Evolutionary conservation across 2,888 invertebrate genomes (phyloP), one percentile per base, ranked within the genome.

Genomic region (Conchocele bisecta): DNA sequence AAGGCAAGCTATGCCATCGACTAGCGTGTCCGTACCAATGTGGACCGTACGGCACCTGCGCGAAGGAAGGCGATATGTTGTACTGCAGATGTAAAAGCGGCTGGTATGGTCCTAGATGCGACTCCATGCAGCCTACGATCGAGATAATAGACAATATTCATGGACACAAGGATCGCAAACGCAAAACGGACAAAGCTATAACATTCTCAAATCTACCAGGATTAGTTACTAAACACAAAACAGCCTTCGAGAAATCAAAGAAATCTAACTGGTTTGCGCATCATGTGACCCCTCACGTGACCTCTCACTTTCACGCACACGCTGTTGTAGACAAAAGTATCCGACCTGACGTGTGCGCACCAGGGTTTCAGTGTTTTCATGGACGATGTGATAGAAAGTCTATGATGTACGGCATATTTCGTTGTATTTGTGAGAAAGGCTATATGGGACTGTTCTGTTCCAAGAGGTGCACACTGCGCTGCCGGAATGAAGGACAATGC

Each of bases 351-450:
- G 31, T 74, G 1, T 77, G 77, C 58, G 77, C 74, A 4, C 77
- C 77, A 0, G 74, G 74, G 7, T 77, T 77, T 31, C 61, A 77
- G 61, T 77, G 77, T 56, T 74, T 74, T 33, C 77, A 77, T 44
- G 77, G 77, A 29, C 56, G 50, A 4, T 77, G 77, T 39, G 71
- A 77, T 26, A 44, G 71, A 37, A 44, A 71, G 5, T 44, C 65
- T 0, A 61, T 77, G 61, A n/a, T 39, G 0, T 65, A 70, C 37
- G 74, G 74, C 4, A 31, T 60, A 4, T 71, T 67, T 39, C 59
- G 44, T 31, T 77, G 77, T 29, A 26, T 53, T 13, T 77, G 77
- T 50, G 69, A 77, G 20, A n/a, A 44, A 46, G 68, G 61, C 26
- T 77, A 60, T 26, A 68, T 71, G 0, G 77, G 77, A n/a, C 35